Evolutionary conservation across 2,888 invertebrate genomes (phyloP), one percentile per base, ranked within the genome.

Genomic region (Melikaiella ostensackeni): DNA sequence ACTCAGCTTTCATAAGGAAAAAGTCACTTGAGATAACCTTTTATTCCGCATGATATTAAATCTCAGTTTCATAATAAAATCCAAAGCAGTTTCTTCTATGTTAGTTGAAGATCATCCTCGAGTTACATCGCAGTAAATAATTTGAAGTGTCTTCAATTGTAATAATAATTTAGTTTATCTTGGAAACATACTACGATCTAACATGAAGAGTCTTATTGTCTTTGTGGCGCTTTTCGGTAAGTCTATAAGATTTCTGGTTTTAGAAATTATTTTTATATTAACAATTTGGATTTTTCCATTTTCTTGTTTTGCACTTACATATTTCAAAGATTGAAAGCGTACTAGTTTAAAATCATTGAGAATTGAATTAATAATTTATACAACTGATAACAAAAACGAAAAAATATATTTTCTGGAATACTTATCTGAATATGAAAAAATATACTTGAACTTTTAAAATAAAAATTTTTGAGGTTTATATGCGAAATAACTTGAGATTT

Each of bases 11-110:
- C 42, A 64, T 7, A 21, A 64, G 21, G 27, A 64, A 64, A 64
- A 64, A 38, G 38, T 38, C 9, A 9, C 38, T 27, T 16, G 27
- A 24, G 64, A 64, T 64, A 64, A 64, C 64, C 64, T 64, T 64
- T 64, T 64, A 64, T 64, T 42, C 38, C 24, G 38, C 7, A 24
- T 16, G 24, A 16, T 42, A 64, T 64, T 42, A 64, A 64, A 64
- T 42, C 42, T 21, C 38, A 21, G 38, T 42, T 16, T 42, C 16
- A 42, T 8, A 42, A 24, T 38, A 24, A 64, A 64, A 35, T 38
- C 27, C 42, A 50, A 24, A 42, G 16, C 24, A 64, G 64, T 24
- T 64, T 64, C 42, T 42, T 64, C n/a, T 19, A 16, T 24, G 21
- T 64, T 21, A 21, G 64, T 42, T 24, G 16, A 6, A 42, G 24